Conservation (phyloP, 2,797 vertebrate species). For the Neomorphus geoffroyi region DNA sequence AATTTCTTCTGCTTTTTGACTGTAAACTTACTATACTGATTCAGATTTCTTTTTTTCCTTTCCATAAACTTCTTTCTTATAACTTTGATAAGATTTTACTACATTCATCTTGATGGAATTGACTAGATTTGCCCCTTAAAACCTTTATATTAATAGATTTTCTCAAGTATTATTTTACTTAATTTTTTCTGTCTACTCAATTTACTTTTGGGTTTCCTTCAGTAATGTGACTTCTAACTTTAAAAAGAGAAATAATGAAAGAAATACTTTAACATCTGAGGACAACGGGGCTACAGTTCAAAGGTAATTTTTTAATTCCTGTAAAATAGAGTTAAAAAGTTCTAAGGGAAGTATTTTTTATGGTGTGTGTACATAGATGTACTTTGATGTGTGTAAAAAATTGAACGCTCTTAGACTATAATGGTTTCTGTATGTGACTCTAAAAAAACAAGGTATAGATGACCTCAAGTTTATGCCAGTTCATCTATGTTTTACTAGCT, state of each 20-base stretch:
- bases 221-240: background rate
- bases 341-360: background rate
- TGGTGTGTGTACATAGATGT: background rate
- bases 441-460: background rate
- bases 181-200: background rate
- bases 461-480: background rate
- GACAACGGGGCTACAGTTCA: background rate
- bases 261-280: background rate
- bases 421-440: background rate
- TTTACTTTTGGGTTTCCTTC: background rate
- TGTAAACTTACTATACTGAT: background rate
- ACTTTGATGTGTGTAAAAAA: background rate
- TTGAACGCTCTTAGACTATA: background rate
- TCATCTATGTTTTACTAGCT: background rate
- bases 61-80: background rate
- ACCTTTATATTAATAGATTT: background rate
- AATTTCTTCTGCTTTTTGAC: background rate
- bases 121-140: no score
- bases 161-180: background rate
- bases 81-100: background rate
- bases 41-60: background rate
- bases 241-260: background rate
- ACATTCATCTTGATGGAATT: background rate
- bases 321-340: background rate
- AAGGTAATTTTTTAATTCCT: background rate